phyloP scores from a whole-genome alignment of 2,113 vertebrate species.

The Epinephelus moara region DNA sequence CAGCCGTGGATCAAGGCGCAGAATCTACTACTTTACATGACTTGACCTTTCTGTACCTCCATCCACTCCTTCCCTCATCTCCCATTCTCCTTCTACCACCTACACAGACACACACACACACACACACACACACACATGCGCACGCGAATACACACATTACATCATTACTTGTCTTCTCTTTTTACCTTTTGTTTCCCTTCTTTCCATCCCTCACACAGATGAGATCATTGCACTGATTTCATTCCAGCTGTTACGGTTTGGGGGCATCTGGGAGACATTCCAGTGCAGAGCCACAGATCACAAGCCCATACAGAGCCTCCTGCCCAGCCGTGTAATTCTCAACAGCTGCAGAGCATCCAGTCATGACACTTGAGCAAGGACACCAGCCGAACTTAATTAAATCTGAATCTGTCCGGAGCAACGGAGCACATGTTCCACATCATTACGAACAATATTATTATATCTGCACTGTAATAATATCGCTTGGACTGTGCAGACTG shows the following conservation, averaged over 20 bases:
- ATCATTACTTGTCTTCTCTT: constrained; percentile 37
- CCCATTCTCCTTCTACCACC: background rate
- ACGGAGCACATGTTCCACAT: background rate
- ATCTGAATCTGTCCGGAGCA: constrained; percentile 7
- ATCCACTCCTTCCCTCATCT: background rate
- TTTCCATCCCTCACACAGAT: constrained; percentile 57
- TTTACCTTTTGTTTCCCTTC: constrained; percentile 39
- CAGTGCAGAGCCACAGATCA: constrained; percentile 52
- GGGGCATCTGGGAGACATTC: constrained; percentile 68
- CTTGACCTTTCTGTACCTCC: background rate
- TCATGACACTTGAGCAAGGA: constrained; percentile 52
- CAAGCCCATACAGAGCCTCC: constrained; percentile 33
- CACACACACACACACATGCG: background rate
- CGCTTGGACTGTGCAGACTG: background rate
- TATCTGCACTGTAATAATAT: constrained; percentile 18
- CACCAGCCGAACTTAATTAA: constrained; percentile 41
- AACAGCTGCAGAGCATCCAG: constrained; percentile 62
- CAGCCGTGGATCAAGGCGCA: background rate
- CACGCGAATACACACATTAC: constrained; percentile 25
- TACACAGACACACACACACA: background rate
- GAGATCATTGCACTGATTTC: constrained; percentile 72
- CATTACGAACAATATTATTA: background rate
- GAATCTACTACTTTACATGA: constrained; percentile 14
- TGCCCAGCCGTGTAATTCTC: constrained; percentile 64
- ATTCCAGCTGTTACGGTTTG: constrained; percentile 67